Percentiles rank a stretch among this genome's conserved stretches.
phyloP scores from a whole-genome alignment of 2,797 vertebrate species.

The Acanthurus leucopareius region DNA sequence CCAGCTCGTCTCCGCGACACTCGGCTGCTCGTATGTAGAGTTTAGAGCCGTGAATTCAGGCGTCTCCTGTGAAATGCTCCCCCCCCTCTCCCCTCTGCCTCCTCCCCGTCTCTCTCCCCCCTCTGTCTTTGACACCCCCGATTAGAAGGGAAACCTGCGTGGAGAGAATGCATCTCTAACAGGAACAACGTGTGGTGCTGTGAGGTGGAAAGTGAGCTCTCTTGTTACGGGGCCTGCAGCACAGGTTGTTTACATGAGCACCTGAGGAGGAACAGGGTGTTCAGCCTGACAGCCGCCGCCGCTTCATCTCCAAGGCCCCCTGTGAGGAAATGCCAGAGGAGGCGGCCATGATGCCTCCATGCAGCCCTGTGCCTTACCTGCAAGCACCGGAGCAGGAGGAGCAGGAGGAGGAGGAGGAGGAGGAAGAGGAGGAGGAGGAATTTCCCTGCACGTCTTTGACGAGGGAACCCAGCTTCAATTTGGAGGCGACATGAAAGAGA shows the following conservation, averaged over 20 bases:
- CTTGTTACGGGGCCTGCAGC: slow-evolving; percentile 70
- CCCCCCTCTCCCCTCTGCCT: slow-evolving; percentile 26
- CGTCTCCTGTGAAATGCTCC: slow-evolving; percentile 61
- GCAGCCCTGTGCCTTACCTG: slow-evolving; percentile 11
- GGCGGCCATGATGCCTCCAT: slow-evolving; percentile 19
- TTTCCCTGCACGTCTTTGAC: slow-evolving; percentile 16
- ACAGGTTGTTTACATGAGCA: slow-evolving; percentile 74
- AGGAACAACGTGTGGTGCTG: slow-evolving; percentile 64
- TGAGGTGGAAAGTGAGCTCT: slow-evolving; percentile 77
- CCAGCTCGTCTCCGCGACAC: slow-evolving; percentile 70
- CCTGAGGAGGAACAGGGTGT: slow-evolving; percentile 69
- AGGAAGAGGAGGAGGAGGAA: neutral
- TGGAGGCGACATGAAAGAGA: neutral
- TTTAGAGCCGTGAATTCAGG: slow-evolving; percentile 60
- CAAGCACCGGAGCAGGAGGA: neutral
- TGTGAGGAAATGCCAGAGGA: slow-evolving; percentile 17
- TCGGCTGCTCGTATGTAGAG: slow-evolving; percentile 66
- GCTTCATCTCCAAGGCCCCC: slow-evolving; percentile 44
- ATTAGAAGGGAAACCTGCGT: slow-evolving; percentile 73
- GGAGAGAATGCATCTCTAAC: slow-evolving; percentile 74
- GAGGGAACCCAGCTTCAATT: slow-evolving; percentile 5
- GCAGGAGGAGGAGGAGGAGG: neutral
- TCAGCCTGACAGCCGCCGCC: slow-evolving; percentile 63
- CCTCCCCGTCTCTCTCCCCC: slow-evolving; percentile 35
- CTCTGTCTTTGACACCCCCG: slow-evolving; percentile 72